Conservation (phyloP, 2,797 vertebrate genomes). For the Pyrocephalus nanus region DNA sequence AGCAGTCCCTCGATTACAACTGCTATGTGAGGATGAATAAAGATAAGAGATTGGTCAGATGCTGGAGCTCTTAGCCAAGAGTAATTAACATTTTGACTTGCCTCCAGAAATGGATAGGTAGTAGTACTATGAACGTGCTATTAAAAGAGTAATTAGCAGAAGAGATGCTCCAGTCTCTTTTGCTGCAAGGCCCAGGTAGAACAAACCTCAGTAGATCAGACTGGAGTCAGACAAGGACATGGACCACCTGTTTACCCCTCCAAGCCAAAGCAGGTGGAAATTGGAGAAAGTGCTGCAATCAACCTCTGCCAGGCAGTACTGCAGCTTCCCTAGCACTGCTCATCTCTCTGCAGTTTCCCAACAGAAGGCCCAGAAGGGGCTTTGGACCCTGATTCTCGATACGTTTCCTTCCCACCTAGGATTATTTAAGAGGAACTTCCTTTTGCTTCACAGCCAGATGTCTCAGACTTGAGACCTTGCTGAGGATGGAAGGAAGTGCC, state of each 20-base stretch:
- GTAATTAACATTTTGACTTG: neutral
- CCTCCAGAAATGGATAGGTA: neutral
- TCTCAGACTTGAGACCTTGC: too few species aligned
- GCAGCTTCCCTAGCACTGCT: fast-evolving
- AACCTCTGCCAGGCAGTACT: neutral
- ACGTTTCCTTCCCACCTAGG: too few species aligned
- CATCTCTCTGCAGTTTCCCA: too few species aligned
- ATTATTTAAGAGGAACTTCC: too few species aligned
- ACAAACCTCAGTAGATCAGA: neutral
- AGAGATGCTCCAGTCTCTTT: neutral
- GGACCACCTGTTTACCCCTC: neutral
- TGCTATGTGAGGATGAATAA: neutral
- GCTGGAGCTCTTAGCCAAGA: neutral
- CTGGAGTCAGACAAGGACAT: neutral
- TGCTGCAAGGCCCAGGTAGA: neutral
- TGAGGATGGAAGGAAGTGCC: too few species aligned
- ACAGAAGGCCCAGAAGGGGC: too few species aligned
- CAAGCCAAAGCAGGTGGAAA: neutral
- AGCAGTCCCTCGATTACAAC: neutral
- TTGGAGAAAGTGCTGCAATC: neutral
- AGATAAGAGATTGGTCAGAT: neutral
- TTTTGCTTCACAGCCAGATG: too few species aligned
- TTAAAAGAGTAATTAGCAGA: neutral
- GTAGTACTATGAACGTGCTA: neutral
- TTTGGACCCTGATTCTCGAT: too few species aligned